Evolutionary conservation across 35 echinoderm and acorn worm genomes (phyloP).

Genomic region (Strongylocentrotus purpuratus): DNA sequence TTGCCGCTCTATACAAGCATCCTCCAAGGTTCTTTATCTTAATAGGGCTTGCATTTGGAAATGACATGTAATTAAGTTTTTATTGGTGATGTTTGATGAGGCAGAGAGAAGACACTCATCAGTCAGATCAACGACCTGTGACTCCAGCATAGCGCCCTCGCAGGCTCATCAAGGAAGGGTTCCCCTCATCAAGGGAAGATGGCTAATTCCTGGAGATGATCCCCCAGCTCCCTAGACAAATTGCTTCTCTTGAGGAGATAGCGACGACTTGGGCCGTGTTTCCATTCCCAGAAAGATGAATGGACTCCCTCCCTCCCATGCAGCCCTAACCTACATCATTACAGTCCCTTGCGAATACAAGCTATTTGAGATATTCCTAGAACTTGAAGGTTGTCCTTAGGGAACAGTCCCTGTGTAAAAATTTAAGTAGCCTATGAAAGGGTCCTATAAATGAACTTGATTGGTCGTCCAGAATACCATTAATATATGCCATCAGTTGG

Average conservation of each 20-base stretch:
- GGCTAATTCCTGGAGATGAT: background rate
- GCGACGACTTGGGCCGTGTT: background rate
- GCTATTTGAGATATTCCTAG: background rate
- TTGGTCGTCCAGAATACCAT: no score
- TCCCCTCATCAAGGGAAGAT: background rate
- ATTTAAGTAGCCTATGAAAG: no score
- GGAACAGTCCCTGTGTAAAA: no score
- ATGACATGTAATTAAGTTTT: conserved; percentile 21
- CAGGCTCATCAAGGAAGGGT: background rate
- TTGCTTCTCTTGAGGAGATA: background rate
- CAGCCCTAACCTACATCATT: background rate
- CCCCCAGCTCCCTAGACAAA: conserved; percentile 5
- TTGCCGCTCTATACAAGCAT: background rate
- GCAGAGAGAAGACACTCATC: background rate
- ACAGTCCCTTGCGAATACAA: background rate
- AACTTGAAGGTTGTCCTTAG: background rate
- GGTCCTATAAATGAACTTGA: no score
- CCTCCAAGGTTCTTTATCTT: background rate
- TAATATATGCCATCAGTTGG: no score
- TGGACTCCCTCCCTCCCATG: background rate
- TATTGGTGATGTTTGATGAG: conserved; percentile 23
- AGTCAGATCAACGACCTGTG: conserved; percentile 24
- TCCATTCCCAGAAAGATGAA: background rate
- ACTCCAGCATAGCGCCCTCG: background rate
- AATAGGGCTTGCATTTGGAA: conserved; percentile 3